Evolutionary conservation across 2,797 vertebrate genomes (phyloP), one percentile per base, ranked within the genome.

Genomic region (Halcyon leucocephala): DNA sequence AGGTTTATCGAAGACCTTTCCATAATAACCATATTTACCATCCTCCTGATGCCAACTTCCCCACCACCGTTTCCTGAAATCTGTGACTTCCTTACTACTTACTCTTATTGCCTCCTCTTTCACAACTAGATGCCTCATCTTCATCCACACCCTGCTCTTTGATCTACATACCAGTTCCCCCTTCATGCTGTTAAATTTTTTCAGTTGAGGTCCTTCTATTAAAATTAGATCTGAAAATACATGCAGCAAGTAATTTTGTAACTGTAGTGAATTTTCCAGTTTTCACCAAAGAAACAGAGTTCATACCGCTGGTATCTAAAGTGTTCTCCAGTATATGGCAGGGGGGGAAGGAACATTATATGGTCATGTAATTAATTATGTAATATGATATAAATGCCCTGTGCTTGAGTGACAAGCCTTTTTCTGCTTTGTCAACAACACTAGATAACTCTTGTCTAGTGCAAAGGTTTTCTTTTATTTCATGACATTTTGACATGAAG

Each of bases 341-440:
- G 41, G 15, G 41, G 41, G 15, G 41, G 41, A 7, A 41, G 7
- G 41, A 41, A 41, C 42, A 26, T 60, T 46, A 31, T 29, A 48
- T 2, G 2, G 20, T 69, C 20, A 19, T 6, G 7, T 0, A 58
- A 60, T 61, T 35, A 13, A 52, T 31, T 24, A 41, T 1, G 4
- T 14, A 62, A 42, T 1, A 12, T 8, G 7, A 83, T 7, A 58
- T 4, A 80, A 86, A 67, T 11, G 6, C 5, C 48, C 25, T 22
- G 17, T 1, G 3, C 71, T 2, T 6, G 16, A 82, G n/a, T 10
- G 31, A 60, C 29, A 60, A 67, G 14, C 12, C n/a, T 72, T 46
- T 29, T n/a, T 72, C 64, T 92, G 7, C 31, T 25, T 29, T 16
- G 18, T 16, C 46, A 52, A 2, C 49, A 80, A 39, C 0, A 3